Base-by-base conservation (phyloP, 2,888 invertebrate species). In the Pachliopta kotzebuea region DNA sequence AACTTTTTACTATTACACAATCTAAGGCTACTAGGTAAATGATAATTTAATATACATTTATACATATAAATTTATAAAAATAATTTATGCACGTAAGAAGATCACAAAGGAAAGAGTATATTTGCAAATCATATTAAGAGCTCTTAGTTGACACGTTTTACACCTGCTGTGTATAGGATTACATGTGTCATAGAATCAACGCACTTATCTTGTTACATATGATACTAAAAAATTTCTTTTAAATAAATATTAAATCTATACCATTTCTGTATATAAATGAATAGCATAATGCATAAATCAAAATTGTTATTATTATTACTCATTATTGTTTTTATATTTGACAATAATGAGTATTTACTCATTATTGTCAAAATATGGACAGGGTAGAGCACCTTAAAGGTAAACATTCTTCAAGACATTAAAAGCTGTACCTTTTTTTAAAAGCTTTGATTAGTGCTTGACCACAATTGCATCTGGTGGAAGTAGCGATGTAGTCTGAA, bases 81-180 rank as follows among this genome's bases (percentile, higher is more conserved):
- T 50, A 49, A 58, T 14, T 21, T 52, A 52, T 23, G 23, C 8
- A 2, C 21, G 23, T 31, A 37, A 55, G 24, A 56, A 60, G 56
- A 60, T 56, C 52, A 52, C 55, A 49, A 45, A 60, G 56, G 45
- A 42, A 53, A 56, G 37, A 52, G 53, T 29, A 54, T 65, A 62
- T 62, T 62, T 65, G 50, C 73, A 67, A 70, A 74, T 68, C 70
- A 71, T 67, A 66, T 67, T 68, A 67, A 68, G 67, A 71, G 78
- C 77, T 78, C 79, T 82, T 76, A 80, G 79, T 77, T 83, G 85
- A 84, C 86, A 85, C 75, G 73, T 80, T 83, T 78, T 81, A 65
- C 76, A 79, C 81, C 77, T 80, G 83, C 82, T 79, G 77, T 80
- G 80, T 80, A 73, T 80, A 77, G 85, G 87, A 87, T 87, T 87